These are phyloP conservation scores for Caradrina clavipalpis DNA, from an alignment of 2,888 invertebrate species.

Conservation along the genomic window DNA sequence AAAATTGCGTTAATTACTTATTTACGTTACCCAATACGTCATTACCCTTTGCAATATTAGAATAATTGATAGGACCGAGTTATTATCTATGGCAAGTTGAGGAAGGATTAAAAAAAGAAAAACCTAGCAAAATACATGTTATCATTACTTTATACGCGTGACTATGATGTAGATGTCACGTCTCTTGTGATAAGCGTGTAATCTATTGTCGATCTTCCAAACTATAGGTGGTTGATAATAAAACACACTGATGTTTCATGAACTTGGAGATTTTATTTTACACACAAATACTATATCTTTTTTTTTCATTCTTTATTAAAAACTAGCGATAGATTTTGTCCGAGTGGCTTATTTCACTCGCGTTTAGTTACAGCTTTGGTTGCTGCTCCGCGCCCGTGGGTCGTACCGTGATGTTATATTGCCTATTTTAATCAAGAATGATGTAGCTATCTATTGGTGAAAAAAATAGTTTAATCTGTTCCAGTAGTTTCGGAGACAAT, in stretches of 20 bases:
- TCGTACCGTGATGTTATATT: no score
- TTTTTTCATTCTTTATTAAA: no score
- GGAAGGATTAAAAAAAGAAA: constrained; percentile 16
- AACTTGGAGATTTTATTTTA: not conserved
- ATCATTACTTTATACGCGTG: constrained; percentile 23
- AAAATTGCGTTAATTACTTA: no score
- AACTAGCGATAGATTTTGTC: no score
- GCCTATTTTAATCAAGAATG: no score
- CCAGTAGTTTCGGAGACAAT: no score
- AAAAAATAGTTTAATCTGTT: no score
- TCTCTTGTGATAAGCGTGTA: constrained; percentile 7
- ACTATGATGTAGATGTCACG: constrained; percentile 4
- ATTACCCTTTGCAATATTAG: not conserved
- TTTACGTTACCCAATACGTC: not conserved
- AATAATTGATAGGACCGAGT: not conserved
- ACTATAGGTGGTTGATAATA: not conserved
- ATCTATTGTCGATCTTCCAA: constrained; percentile 1
- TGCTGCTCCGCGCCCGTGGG: no score
- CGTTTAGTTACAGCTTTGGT: no score
- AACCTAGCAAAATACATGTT: constrained; percentile 6
- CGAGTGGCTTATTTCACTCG: no score
- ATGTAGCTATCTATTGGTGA: no score
- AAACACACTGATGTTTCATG: not conserved
- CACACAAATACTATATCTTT: no score
- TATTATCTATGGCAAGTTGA: constrained; percentile 10